phyloP scores from a whole-genome alignment of 2,888 invertebrate species.

The Microchrysa polita region DNA sequence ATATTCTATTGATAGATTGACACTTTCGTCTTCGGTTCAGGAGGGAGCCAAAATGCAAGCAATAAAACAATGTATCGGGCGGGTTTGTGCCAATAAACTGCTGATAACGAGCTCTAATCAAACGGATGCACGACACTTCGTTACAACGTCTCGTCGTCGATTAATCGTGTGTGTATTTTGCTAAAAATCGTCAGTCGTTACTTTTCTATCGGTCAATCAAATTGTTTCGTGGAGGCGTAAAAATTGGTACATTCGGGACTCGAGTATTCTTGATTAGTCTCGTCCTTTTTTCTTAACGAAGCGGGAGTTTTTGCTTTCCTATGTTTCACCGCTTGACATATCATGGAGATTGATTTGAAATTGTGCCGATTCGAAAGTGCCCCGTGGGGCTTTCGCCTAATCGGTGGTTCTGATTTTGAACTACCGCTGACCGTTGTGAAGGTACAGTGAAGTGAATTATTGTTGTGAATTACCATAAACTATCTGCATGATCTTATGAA shows the following conservation, averaged over 20 bases:
- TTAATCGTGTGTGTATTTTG: background rate
- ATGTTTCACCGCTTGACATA: constrained; percentile 45
- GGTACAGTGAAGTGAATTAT: constrained; percentile 66
- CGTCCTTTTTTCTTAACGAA: too few relatives aligned
- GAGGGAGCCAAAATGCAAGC: background rate
- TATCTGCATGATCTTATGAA: too few relatives aligned
- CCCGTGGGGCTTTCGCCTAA: constrained; percentile 81
- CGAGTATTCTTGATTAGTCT: too few relatives aligned
- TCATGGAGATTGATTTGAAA: constrained; percentile 76
- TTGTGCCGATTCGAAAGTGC: constrained; percentile 71
- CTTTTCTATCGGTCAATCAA: too few relatives aligned
- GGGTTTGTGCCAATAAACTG: constrained; percentile 7
- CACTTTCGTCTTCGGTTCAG: constrained; percentile 6
- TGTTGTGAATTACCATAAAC: background rate
- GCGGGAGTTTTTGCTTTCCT: too few relatives aligned
- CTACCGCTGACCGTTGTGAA: constrained; percentile 79
- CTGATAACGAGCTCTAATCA: constrained; percentile 26
- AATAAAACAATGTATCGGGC: background rate
- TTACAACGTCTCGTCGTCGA: constrained; percentile 2
- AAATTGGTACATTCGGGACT: too few relatives aligned
- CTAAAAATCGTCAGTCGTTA: too few relatives aligned
- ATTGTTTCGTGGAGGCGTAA: too few relatives aligned
- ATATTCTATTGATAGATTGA: constrained; percentile 30
- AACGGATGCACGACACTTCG: background rate
- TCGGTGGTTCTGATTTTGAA: constrained; percentile 78